These are phyloP conservation scores for Poeciliopsis paucimaculata DNA, from an alignment of 2,797 vertebrate species.

Conservation along the genomic window DNA sequence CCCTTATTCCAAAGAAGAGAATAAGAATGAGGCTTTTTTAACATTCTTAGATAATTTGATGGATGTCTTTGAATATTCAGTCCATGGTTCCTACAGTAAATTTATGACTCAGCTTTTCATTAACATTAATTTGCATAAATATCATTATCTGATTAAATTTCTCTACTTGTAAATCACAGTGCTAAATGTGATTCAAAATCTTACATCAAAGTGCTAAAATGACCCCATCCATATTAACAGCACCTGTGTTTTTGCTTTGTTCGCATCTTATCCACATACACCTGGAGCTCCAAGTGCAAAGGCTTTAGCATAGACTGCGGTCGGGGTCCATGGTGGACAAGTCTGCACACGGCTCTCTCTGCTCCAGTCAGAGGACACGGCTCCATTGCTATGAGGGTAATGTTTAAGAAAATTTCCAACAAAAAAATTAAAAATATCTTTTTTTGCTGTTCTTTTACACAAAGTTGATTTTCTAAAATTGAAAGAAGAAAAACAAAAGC, in stretches of 20 bases:
- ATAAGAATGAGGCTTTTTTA: background rate
- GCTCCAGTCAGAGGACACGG: slow-evolving; percentile 76
- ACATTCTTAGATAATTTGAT: background rate
- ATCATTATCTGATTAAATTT: background rate
- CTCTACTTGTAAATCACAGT: background rate
- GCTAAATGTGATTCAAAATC: background rate
- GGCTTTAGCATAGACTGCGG: slow-evolving; percentile 80
- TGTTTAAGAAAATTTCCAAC: background rate
- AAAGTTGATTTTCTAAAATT: background rate
- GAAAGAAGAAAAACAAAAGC: background rate
- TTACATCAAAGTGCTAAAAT: background rate
- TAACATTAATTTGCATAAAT: background rate
- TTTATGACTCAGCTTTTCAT: background rate
- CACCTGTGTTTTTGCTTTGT: slow-evolving; percentile 83
- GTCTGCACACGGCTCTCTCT: slow-evolving; percentile 82
- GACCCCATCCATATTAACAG: background rate
- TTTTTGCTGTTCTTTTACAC: background rate
- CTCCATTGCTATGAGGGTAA: slow-evolving; percentile 63
- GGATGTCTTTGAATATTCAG: background rate
- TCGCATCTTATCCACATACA: slow-evolving; percentile 79
- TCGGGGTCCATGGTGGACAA: slow-evolving; percentile 80
- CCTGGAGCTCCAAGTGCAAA: slow-evolving; percentile 80
- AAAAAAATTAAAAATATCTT: background rate
- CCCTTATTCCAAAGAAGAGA: slow-evolving; percentile 10
- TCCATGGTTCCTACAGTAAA: background rate